Percentiles rank a stretch among this genome's conserved stretches.
These are phyloP conservation scores for Drosophila varians DNA, from an alignment of 1,140 invertebrate genomes.

Conservation along the genomic window DNA sequence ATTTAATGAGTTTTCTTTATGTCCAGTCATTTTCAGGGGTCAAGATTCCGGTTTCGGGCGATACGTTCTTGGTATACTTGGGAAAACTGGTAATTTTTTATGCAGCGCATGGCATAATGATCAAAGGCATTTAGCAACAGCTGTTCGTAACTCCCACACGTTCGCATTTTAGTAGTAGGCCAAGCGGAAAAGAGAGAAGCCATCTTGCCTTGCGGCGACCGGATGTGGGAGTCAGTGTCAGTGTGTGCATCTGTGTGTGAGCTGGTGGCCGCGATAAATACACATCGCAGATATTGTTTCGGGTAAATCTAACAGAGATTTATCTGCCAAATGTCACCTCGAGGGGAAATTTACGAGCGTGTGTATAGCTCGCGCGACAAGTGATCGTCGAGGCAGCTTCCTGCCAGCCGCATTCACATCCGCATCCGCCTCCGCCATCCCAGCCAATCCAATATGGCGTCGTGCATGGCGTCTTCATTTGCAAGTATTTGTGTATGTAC, in stretches of 20 bases:
- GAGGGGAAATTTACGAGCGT: slow-evolving; percentile 71
- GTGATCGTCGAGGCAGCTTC: slow-evolving; percentile 52
- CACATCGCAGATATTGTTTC: slow-evolving; percentile 66
- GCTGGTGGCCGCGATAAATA: slow-evolving; percentile 45
- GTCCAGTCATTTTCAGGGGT: slow-evolving; percentile 29
- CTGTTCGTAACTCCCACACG: slow-evolving; percentile 43
- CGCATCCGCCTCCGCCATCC: slow-evolving; percentile 9
- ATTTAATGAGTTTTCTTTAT: slow-evolving; percentile 77
- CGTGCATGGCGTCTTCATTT: slow-evolving; percentile 43
- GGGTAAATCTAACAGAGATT: slow-evolving; percentile 69
- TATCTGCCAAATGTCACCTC: slow-evolving; percentile 75
- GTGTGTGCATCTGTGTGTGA: background rate
- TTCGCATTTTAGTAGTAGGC: slow-evolving; percentile 11
- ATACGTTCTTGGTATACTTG: slow-evolving; percentile 20
- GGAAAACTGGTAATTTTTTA: slow-evolving; percentile 48
- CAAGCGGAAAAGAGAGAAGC: slow-evolving; percentile 38
- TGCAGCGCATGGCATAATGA: slow-evolving; percentile 58
- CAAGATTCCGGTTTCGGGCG: slow-evolving; percentile 36
- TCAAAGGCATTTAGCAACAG: slow-evolving; percentile 67
- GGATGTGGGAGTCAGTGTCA: slow-evolving; percentile 11
- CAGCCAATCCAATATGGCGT: slow-evolving; percentile 40
- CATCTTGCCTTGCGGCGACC: slow-evolving; percentile 16
- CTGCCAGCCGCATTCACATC: slow-evolving; percentile 29
- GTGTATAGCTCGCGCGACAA: slow-evolving; percentile 42
- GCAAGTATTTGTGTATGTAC: slow-evolving; percentile 6